Percentiles rank a stretch among this genome's conserved stretches.
Evolutionary conservation across 2,113 vertebrate genomes (phyloP).

Genomic region (Glaucidium brasilianum): DNA sequence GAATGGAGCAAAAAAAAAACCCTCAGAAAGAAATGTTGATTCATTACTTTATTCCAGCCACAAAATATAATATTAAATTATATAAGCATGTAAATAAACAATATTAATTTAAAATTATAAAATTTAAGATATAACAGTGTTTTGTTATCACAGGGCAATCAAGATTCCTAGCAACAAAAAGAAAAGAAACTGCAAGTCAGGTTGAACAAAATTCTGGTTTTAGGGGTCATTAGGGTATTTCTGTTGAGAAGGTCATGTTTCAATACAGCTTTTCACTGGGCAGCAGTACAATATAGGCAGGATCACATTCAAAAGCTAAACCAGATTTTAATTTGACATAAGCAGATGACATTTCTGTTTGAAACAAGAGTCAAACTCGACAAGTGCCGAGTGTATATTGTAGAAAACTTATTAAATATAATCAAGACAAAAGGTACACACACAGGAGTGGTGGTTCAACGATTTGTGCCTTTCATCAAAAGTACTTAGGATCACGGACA

Average conservation of each 20-base stretch:
- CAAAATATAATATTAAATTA: neutral
- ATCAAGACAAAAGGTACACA: neutral
- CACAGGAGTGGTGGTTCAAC: neutral
- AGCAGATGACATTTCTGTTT: neutral
- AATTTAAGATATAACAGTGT: neutral
- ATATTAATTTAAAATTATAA: neutral
- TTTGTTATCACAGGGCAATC: neutral
- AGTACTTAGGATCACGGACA: neutral
- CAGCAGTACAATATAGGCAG: neutral
- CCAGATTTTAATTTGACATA: neutral
- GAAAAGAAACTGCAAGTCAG: neutral
- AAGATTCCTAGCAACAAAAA: neutral
- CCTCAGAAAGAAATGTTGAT: slow-evolving; percentile 61
- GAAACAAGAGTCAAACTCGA: neutral
- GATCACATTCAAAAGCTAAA: neutral
- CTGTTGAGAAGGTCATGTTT: neutral
- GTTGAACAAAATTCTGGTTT: neutral
- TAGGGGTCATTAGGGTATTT: neutral
- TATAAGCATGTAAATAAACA: neutral
- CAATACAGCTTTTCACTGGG: neutral
- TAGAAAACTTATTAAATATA: neutral
- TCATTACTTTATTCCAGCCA: neutral
- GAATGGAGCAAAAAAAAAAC: slow-evolving; percentile 79
- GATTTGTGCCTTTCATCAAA: neutral
- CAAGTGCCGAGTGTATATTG: neutral